Base-by-base conservation (phyloP, 2,888 invertebrate species). In the Mechanitis messenoides region DNA sequence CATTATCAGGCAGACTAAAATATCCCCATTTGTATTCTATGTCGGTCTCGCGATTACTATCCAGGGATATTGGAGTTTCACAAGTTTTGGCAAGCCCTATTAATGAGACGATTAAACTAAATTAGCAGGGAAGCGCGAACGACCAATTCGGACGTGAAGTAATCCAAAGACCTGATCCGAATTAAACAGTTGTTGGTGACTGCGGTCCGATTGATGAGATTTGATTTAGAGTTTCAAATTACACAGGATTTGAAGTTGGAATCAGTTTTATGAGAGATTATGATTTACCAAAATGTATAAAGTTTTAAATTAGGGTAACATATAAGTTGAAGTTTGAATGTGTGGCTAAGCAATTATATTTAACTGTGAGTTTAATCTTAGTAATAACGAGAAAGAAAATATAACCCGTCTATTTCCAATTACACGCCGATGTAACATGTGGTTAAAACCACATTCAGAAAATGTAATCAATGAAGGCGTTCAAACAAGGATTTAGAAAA, bases 71-170 rank as follows among this genome's bases (percentile, higher is more conserved):
- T 73, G 75, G 75, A 85, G 79, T 84, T 85, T 80, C 76, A 71
- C 78, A 83, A 86, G 78, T 86, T 84, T 75, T 77, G 68, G 62
- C 65, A 72, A 76, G 76, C 75, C 80, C 84, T 84, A 87, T 87
- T 88, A 87, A 88, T 87, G 85, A 78, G 75, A 72, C 84, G 83
- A 87, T 88, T 86, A 82, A 83, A 80, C 78, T 75, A 79, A 84
- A 86, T 87, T 85, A 84, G 82, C 76, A 83, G 76, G 74, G 79
- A 84, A 80, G 83, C 81, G 84, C 76, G 76, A 84, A 84, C 74
- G 76, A 74, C 76, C 80, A 73, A 75, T 79, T 78, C 72, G 67
- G 64, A 62, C 61, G 68, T 58, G 62, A 58, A 65, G 64, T 68
- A 66, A 72, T 69, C 66, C 62, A 59, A 61, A 55, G 57, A 53